Evolutionary conservation across 1,140 invertebrate species (phyloP), one percentile per base, ranked within the genome.

Genomic region (Tetramorium parvispinum): DNA sequence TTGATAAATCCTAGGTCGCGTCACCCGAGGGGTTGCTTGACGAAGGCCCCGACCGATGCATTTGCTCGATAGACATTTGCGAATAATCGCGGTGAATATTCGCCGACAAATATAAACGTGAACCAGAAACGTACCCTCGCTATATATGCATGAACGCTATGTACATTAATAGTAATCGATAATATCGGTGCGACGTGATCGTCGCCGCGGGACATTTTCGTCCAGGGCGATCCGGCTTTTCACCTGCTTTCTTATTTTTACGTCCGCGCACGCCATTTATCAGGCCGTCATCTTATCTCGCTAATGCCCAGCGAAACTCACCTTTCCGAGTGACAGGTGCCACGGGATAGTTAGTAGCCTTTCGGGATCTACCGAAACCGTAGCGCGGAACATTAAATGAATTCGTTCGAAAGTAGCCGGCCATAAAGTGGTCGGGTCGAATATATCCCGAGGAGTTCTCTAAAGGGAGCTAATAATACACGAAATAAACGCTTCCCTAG

Each of bases 221-320:
- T 57, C 11, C 40, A 16, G 53, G 37, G 75, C 40, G n/a, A 51
- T 75, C n/a, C 27, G 11, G 18, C 18, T 79, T 91, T 91, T 92
- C 91, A 92, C 91, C 91, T 91, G 91, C 89, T 92, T 91, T 92
- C 63, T 91, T 89, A 85, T 86, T 78, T 85, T 81, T 75, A 57
- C 8, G 51, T 32, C 27, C 21, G 55, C 65, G 55, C 71, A 21
- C 43, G 77, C 53, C 13, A 88, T 91, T 91, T 91, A 91, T 91
- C 90, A 59, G 51, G 46, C 40, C 43, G 65, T 81, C 85, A 91
- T 91, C 90, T 91, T 86, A 81, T 70, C 18, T 65, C 37, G 83
- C 77, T 90, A 89, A 90, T 90, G 78, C 85, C 53, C 70, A 55
- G 51, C 32, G 40, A 76, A 88, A 55, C 68, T 90, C 86, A 61